Evolutionary conservation across 2,888 invertebrate genomes (phyloP), one percentile per base, ranked within the genome.

Genomic region (Conomelus anceps): DNA sequence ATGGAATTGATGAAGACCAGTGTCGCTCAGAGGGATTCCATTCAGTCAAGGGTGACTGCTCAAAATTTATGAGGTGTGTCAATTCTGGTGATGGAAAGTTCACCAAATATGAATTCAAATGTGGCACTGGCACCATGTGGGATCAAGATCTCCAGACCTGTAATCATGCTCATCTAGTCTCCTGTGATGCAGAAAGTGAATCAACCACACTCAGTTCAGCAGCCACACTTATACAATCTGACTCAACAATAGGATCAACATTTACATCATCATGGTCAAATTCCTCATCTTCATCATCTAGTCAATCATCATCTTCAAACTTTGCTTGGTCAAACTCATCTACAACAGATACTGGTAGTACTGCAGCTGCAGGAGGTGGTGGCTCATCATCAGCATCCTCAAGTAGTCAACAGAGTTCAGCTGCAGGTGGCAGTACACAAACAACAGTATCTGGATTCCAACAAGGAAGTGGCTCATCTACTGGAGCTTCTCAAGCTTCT

Each of bases 71-170:
- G 22, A 88, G 92, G 84, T 92, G 92, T 88, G 92, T 92, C 0
- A 90, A 91, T 41, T 91, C 91, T 85, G 92, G 92, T 20, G 91
- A 91, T 89, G 95, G 95, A 90, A 94, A 94, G 3, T 96, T 94
- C 91, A 95, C 93, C 87, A 95, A 95, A 93, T 96, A 96, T 92
- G 96, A 96, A 90, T 97, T 96, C 92, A 94, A 94, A 20, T 97
- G 97, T 93, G 96, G 95, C 3, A 95, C 95, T 89, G 97, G 96
- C 88, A 97, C 97, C 6, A 95, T 96, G 34, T 97, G 97, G 97
- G 96, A 97, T 93, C 94, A 95, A 89, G 93, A 94, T 88, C 93
- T 95, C 90, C 94, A 95, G 92, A 95, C 96, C 88, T 97, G 97
- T 93, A 97, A 97, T 93, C 95, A 97, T 92, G 94, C 95, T 63